Percentiles rank a stretch among this genome's conserved stretches.
These are phyloP conservation scores for Zeuzera pyrina DNA, from an alignment of 2,888 invertebrate species.

Conservation along the genomic window DNA sequence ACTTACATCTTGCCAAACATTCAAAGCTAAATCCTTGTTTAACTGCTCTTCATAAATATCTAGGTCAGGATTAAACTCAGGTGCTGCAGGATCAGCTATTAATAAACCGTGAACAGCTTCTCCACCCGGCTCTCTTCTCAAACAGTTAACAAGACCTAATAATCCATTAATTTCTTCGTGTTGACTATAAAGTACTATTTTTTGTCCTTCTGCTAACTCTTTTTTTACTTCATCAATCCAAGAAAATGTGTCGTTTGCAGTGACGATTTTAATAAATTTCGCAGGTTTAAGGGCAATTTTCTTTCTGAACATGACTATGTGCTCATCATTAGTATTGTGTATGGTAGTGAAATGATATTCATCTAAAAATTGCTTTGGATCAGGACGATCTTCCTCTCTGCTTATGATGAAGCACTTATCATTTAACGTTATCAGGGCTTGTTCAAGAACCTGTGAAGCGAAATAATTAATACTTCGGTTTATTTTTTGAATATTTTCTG, in stretches of 20 bases:
- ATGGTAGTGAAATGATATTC: slow-evolving; percentile 64
- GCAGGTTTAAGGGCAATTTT: slow-evolving; percentile 52
- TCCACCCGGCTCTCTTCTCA: slow-evolving; percentile 86
- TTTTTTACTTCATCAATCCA: slow-evolving; percentile 71
- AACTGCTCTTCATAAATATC: slow-evolving; percentile 78
- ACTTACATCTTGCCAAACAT: slow-evolving; percentile 78
- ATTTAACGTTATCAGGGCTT: slow-evolving; percentile 58
- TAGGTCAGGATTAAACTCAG: slow-evolving; percentile 75
- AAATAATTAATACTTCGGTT: no score
- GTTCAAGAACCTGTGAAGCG: slow-evolving; percentile 48
- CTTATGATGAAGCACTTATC: slow-evolving; percentile 76
- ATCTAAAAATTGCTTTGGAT: slow-evolving; percentile 47
- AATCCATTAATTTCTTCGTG: slow-evolving; percentile 83
- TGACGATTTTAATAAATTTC: slow-evolving; percentile 56
- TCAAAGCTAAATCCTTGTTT: slow-evolving; percentile 83
- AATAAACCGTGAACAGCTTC: slow-evolving; percentile 75
- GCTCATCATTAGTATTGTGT: slow-evolving; percentile 63
- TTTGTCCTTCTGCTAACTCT: slow-evolving; percentile 50
- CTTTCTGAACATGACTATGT: slow-evolving; percentile 68
- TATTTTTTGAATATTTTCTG: no score
- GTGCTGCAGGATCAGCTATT: slow-evolving; percentile 76
- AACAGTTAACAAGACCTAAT: slow-evolving; percentile 89
- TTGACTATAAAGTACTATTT: slow-evolving; percentile 78
- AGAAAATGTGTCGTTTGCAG: slow-evolving; percentile 45
- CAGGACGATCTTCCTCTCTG: slow-evolving; percentile 68